These are phyloP conservation scores for Nesometra sesokonis DNA, from an alignment of 35 echinoderm and acorn worm species.

Conservation along the genomic window DNA sequence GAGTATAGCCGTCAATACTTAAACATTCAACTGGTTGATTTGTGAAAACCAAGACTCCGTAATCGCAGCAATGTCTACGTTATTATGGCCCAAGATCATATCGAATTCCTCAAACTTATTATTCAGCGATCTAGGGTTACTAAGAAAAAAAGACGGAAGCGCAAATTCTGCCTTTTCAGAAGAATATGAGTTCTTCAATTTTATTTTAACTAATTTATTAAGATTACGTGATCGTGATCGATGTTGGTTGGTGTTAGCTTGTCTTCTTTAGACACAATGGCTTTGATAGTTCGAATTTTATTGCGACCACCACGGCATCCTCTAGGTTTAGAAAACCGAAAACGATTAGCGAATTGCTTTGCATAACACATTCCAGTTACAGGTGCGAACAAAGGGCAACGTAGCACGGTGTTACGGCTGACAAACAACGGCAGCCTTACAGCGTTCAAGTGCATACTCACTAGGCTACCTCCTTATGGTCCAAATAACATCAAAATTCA, in stretches of 20 bases:
- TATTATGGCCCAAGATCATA: constrained; percentile 4
- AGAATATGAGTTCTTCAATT: background rate
- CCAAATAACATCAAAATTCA: no score
- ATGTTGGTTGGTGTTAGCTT: background rate
- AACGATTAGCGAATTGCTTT: background rate
- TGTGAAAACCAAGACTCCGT: constrained; percentile 23
- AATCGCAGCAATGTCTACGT: constrained; percentile 18
- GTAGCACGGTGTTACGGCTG: no score
- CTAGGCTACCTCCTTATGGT: no score
- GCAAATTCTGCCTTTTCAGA: background rate
- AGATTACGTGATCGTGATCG: background rate
- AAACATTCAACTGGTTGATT: background rate
- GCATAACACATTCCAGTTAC: background rate
- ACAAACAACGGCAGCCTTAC: no score
- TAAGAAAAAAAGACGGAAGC: background rate
- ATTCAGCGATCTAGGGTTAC: constrained; percentile 27
- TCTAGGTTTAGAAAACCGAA: background rate
- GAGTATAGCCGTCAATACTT: no score
- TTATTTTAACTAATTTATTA: background rate
- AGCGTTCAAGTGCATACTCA: no score
- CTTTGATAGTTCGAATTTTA: background rate
- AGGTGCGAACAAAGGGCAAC: no score
- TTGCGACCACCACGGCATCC: background rate
- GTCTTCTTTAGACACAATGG: background rate
- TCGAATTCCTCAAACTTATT: constrained; percentile 30